Base-by-base conservation (phyloP, 2,797 vertebrate genomes). In the Melanotaenia parkinsoni region DNA sequence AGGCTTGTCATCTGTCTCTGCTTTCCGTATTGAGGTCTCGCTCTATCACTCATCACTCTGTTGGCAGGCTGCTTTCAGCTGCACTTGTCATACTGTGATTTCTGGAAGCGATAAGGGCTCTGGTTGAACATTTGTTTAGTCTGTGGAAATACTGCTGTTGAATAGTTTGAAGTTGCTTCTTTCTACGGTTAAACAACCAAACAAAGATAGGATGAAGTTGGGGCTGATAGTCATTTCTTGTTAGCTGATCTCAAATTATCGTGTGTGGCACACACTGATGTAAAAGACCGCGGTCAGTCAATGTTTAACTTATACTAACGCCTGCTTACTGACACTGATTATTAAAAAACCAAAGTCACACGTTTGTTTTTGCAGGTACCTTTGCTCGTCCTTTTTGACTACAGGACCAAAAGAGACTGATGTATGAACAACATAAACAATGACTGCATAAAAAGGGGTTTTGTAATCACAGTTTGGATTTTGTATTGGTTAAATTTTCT, bases 41-140 rank as follows among this genome's bases (percentile, higher is more conserved):
- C 63, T 80, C 66, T 56, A 86, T 90, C 90, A 85, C 80, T 87
- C 86, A 82, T 81, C 72, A 2, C 70, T 80, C 58, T 70, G 77
- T 77, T 54, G 63, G 57, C 75, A 71, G 79, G 67, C 73, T 72
- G 67, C 59, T 80, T 83, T 87, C 82, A 69, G 78, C 86, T 81
- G 86, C 79, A 80, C 80, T 90, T 88, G 86, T 88, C 86, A 82
- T 88, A 72, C 77, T 84, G 70, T 85, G 90, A 90, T 90, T 89
- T 85, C 76, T 86, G 83, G 76, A 77, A 76, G 81, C 32, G 80
- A 90, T 90, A 91, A 85, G 73, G 82, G 81, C 62, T 78, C 79
- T 81, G 75, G 81, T 86, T 83, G 78, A 89, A 87, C 90, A 83
- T 89, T 87, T 77, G 86, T 88, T 88, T 81, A 82, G 79, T 58